phyloP scores from a whole-genome alignment of 1,140 invertebrate genomes.

The Chrysopa pallens region DNA sequence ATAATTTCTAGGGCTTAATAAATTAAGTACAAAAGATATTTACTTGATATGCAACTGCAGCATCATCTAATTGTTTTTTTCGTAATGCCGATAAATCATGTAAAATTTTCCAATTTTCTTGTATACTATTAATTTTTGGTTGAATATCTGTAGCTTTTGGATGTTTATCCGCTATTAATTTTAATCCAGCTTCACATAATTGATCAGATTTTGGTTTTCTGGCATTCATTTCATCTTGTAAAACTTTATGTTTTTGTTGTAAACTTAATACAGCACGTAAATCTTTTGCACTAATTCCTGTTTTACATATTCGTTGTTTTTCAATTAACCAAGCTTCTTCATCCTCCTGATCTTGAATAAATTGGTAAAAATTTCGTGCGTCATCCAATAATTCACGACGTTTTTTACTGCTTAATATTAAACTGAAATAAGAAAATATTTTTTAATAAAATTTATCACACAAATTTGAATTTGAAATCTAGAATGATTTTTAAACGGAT shows the following conservation, averaged over 20 bases:
- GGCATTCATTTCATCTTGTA: constrained; percentile 84
- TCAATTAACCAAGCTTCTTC: constrained; percentile 85
- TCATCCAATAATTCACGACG: constrained; percentile 73
- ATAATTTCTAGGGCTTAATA: too few relatives aligned
- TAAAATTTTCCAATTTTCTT: constrained; percentile 71
- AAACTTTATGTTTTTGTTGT: constrained; percentile 85
- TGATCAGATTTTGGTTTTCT: constrained; percentile 62
- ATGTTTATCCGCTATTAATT: constrained; percentile 58
- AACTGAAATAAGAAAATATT: constrained; percentile 19
- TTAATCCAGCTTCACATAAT: constrained; percentile 50
- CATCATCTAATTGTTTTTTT: constrained; percentile 78
- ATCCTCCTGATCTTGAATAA: constrained; percentile 74
- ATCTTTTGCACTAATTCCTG: constrained; percentile 85
- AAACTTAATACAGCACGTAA: constrained; percentile 73
- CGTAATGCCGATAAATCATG: constrained; percentile 67
- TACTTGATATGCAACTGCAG: constrained; percentile 80
- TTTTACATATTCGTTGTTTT: constrained; percentile 77
- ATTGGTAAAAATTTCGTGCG: constrained; percentile 85
- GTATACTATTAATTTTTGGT: constrained; percentile 58
- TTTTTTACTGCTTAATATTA: constrained; percentile 54
- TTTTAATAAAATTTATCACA: too few relatives aligned
- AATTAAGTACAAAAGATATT: too few relatives aligned
- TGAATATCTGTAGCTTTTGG: constrained; percentile 59
- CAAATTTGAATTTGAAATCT: too few relatives aligned
- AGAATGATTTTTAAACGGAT: constrained; percentile 2